Evolutionary conservation across 2,113 vertebrate genomes (phyloP).

Genomic region (Caloenas nicobarica): DNA sequence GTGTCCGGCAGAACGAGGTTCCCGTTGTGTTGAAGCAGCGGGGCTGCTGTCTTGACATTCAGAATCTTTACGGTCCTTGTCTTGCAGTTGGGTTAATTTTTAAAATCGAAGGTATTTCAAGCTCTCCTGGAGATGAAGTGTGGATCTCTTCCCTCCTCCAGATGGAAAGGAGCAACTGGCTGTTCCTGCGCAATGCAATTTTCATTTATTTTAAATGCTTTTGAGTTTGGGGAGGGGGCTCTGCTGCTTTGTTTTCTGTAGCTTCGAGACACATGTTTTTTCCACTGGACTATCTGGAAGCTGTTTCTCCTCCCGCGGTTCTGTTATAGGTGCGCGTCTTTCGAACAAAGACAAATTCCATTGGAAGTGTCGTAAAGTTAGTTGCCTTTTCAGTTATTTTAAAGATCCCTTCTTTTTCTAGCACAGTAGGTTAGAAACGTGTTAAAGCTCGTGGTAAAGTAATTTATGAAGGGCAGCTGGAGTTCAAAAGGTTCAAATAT

Average conservation of each 20-base stretch:
- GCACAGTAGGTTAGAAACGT: constrained; percentile 43
- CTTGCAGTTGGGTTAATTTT: background rate
- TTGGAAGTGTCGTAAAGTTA: constrained; percentile 56
- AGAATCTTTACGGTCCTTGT: fast-evolving
- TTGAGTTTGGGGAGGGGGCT: background rate
- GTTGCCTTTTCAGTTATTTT: constrained; percentile 43
- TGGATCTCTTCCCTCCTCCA: constrained; percentile 29
- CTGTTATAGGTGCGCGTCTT: background rate
- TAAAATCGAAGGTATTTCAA: background rate
- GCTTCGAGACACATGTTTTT: background rate
- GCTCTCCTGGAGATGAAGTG: background rate
- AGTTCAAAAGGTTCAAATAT: constrained; percentile 74
- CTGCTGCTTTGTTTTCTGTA: background rate
- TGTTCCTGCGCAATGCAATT: constrained; percentile 10
- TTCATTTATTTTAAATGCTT: background rate
- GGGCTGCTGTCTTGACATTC: background rate
- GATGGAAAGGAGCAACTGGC: constrained; percentile 57
- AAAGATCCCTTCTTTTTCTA: constrained; percentile 3
- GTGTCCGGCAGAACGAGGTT: background rate
- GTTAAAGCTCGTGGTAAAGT: constrained; percentile 58
- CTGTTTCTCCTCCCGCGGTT: background rate
- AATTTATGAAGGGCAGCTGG: constrained; percentile 69
- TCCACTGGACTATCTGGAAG: background rate
- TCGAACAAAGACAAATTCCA: constrained; percentile 58
- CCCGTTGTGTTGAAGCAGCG: background rate